Base-by-base conservation (phyloP, 2,797 vertebrate species). In the Cetoscarus ocellatus region DNA sequence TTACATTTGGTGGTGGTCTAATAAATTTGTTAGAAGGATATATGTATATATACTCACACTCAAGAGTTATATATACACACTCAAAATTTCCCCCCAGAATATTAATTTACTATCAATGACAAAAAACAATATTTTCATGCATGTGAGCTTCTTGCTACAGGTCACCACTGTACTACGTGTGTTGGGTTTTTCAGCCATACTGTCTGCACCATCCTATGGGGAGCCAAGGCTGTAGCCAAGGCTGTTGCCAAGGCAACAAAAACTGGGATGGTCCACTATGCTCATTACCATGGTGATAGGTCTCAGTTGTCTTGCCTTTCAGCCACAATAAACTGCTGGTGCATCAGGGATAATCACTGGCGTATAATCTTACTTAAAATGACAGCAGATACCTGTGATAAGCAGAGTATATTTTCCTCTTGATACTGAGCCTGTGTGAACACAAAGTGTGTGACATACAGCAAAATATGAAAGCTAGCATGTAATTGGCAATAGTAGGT, bases 261-360 rank as follows among this genome's bases (percentile, higher is more conserved):
- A 83, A 57, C 70, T 74, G 83, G 83, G 83, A 88, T 61, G 77
- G 79, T 90, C 87, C 86, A 79, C 70, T 75, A 71, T 85, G 80
- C 78, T 81, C 77, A 90, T 86, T 88, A 76, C 86, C 86, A 90
- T 91, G 89, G 85, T 68, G 72, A 88, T 84, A 56, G 70, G 75
- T 66, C 73, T 58, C 14, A 53, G 65, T 75, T 77, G 74, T 86
- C 75, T 85, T 9, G 52, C 55, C 81, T 74, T 62, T 45, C 55
- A 27, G 74, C 54, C 70, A 71, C 70, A 73, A 70, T 77, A 49
- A 54, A 57, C 69, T 36, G 17, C 53, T 50, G 54, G 58, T 56
- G 57, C 56, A 80, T 74, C 73, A 79, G 80, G 87, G 71, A 80
- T 43, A 65, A 63, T 13, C 40, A 49, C 27, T 3, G 55, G 54